Percentiles rank a stretch among this genome's conserved stretches.
phyloP scores from a whole-genome alignment of 2,888 invertebrate species.

The Acronicta psi region DNA sequence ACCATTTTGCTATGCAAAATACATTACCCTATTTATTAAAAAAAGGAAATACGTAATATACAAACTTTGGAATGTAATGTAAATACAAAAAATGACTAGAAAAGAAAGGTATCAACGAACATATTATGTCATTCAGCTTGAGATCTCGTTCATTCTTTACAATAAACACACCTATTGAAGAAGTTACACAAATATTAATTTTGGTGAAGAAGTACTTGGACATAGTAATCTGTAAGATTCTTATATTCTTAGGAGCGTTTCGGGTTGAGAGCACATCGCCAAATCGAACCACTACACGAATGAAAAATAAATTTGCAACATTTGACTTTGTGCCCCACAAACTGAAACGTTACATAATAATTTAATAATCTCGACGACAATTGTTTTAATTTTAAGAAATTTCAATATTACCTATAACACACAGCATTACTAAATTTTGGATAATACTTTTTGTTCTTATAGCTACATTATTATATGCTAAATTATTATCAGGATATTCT shows the following conservation, averaged over 20 bases:
- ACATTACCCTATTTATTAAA: conserved; percentile 81
- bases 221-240: conserved; percentile 58
- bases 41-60: conserved; percentile 72
- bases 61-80: conserved; percentile 86
- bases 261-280: conserved; percentile 60
- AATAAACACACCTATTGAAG: conserved; percentile 59
- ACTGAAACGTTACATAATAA: conserved; percentile 59
- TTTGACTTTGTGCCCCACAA: conserved; percentile 64
- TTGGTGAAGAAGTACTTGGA: conserved; percentile 60
- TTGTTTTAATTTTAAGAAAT: conserved; percentile 75
- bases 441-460: conserved; percentile 87
- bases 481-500: conserved; percentile 84
- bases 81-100: conserved; percentile 84
- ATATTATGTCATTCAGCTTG: conserved; percentile 69
- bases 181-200: conserved; percentile 58
- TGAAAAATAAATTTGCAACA: conserved; percentile 60
- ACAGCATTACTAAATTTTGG: conserved; percentile 86
- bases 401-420: conserved; percentile 76
- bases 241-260: conserved; percentile 49
- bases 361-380: conserved; percentile 68
- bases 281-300: conserved; percentile 57
- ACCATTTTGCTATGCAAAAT: conserved; percentile 88
- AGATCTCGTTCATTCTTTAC: conserved; percentile 75
- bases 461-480: conserved; percentile 81
- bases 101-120: conserved; percentile 71